Evolutionary conservation across 2,797 vertebrate genomes (phyloP), one percentile per base, ranked within the genome.

Genomic region (Sebastes itinus): DNA sequence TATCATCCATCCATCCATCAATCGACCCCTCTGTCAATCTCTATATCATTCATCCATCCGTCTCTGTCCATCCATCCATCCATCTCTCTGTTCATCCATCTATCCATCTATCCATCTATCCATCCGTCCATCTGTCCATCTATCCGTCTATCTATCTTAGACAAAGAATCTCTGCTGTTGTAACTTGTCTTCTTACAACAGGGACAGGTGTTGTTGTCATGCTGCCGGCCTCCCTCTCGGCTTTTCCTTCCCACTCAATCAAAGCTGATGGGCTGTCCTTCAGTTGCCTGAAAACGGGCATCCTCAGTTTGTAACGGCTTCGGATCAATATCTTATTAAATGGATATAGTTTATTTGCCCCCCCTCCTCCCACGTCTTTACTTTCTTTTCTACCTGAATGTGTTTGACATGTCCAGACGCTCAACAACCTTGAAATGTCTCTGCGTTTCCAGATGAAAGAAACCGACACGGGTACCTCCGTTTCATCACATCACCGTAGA

Each of bases 311-410:
- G 91, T 87, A 86, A 91, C 89, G 76, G 81, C 84, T 70, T 35
- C 11, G 63, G 85, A 94, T 95, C 94, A 90, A 94, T 94, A 94
- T 77, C 83, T 86, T 93, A 94, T 92, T 92, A 92, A 92, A 93
- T 78, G 64, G 75, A 92, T 88, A 75, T 62, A 78, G 23, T 83
- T 88, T 82, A 59, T 65, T 72, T 75, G 13, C 35, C 13, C 13
- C 35, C 38, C 62, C 64, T 3, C 42, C 23, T 16, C 38, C 25
- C 7, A 30, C n/a, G 11, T 59, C 72, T 69, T 63, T 18, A 75
- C 73, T 75, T 87, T 69, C 79, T 78, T 85, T 88, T 78, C 61
- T 70, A 32, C 52, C 49, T 72, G 72, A 81, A 79, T 87, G 71
- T 55, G 25, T 81, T 49, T 76, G 74, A 76, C 73, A 25, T 61